Conservation (phyloP, 2,888 invertebrate genomes). For the Hemistola chrysoprasaria region DNA sequence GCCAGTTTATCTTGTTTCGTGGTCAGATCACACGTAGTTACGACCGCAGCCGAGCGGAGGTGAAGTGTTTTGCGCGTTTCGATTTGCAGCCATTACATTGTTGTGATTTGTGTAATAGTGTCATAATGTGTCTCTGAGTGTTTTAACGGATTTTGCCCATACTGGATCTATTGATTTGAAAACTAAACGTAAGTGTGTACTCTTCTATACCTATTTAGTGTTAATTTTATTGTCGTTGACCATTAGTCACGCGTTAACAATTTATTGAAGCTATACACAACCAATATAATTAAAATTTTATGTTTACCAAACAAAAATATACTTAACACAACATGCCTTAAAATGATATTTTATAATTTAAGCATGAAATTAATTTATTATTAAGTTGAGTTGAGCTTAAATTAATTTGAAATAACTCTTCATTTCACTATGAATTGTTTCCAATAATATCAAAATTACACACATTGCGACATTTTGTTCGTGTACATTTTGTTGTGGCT, state of each 20-base stretch:
- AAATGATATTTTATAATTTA: no score
- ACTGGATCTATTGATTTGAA: constrained; percentile 3
- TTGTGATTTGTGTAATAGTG: constrained; percentile 21
- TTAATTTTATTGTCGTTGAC: no score
- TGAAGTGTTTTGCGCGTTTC: constrained; percentile 21
- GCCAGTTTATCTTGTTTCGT: constrained; percentile 23
- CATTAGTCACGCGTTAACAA: no score
- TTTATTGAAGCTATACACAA: no score
- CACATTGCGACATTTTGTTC: constrained; percentile 20
- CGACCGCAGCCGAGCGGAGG: constrained; percentile 20
- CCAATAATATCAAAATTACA: constrained; percentile 21
- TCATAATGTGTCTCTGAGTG: constrained; percentile 6
- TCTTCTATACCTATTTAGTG: no score
- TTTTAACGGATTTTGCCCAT: constrained; percentile 4
- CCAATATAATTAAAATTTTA: no score
- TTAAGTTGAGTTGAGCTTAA: no score
- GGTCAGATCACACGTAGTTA: constrained; percentile 18
- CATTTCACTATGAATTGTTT: constrained; percentile 8
- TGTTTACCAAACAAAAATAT: no score
- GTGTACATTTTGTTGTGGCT: constrained; percentile 26
- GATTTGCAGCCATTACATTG: constrained; percentile 11
- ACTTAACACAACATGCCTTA: no score
- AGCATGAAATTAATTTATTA: no score
- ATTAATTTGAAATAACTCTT: no score
- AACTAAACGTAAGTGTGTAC: not conserved